These are phyloP conservation scores for honey bee (Apis mellifera) DNA, from an alignment of 1,140 invertebrate species.

Conservation along the genomic window Amel_HAv3.1 CM009933.2:11793001-11793500, in stretches of 20 bases:
- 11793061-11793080: constrained; percentile 62
- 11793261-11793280: constrained; percentile 49
- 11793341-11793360: constrained; percentile 44
- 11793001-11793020: constrained; percentile 20
- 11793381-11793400: constrained; percentile 1
- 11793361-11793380: constrained; percentile 29
- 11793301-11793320: constrained; percentile 52
- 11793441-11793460: too few relatives aligned
- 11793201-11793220: background rate
- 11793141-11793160: constrained; percentile 62
- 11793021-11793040: constrained; percentile 54
- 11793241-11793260: constrained; percentile 63
- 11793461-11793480: too few relatives aligned
- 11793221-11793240: constrained; percentile 53
- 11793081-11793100: constrained; percentile 51
- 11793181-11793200: background rate
- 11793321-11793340: constrained; percentile 38
- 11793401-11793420: background rate
- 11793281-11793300: constrained; percentile 51
- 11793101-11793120: constrained; percentile 53
- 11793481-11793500: too few relatives aligned
- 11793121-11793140: constrained; percentile 61
- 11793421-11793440: too few relatives aligned
- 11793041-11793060: constrained; percentile 54
- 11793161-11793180: constrained; percentile 50